Evolutionary conservation across 2,113 vertebrate genomes (phyloP), one percentile per base, ranked within the genome.

Genomic region (Petrocephalus microphthalmus): DNA sequence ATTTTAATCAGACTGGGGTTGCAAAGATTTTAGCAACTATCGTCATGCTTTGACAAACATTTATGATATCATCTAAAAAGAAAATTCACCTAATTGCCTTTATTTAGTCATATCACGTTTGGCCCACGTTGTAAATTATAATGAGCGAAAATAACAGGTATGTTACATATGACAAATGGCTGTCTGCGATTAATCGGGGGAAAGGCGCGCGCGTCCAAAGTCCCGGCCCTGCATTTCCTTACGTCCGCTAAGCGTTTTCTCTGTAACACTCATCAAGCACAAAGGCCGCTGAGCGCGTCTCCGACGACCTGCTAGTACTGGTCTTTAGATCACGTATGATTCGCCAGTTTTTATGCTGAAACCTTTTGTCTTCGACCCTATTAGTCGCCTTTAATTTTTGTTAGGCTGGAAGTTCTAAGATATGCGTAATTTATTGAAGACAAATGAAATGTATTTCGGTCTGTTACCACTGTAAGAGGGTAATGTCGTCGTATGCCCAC

Each of bases 401-500:
- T 85, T 91, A 93, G 91, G 33, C 25, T 51, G 87, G 33, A 88
- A 90, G 87, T 89, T 74, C 67, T 93, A 87, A 93, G 89, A 89
- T 94, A 92, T 90, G 92, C 92, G 15, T 91, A 95, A 95, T 96
- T 95, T 93, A 95, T 95, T 96, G 94, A 92, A 90, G 33, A 78
- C 71, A 37, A 19, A 42, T 92, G 93, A 92, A 83, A 86, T 90
- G 25, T 93, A 92, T 95, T 92, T 88, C 74, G 87, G 85, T 89
- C 89, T 85, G 89, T 33, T 90, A 84, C 88, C 89, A 88, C 74
- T 90, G 89, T 53, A 82, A 51, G 85, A 37, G 84, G 71, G 52
- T 67, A 88, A 20, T 85, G 6, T 88, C 20, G n/a, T 78, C 11
- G 8, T 87, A 8, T 83, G 52, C 64, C 52, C 45, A 57, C 64